Evolutionary conservation across 2,113 vertebrate species (phyloP).

Genomic region (Catharus fuscescens): DNA sequence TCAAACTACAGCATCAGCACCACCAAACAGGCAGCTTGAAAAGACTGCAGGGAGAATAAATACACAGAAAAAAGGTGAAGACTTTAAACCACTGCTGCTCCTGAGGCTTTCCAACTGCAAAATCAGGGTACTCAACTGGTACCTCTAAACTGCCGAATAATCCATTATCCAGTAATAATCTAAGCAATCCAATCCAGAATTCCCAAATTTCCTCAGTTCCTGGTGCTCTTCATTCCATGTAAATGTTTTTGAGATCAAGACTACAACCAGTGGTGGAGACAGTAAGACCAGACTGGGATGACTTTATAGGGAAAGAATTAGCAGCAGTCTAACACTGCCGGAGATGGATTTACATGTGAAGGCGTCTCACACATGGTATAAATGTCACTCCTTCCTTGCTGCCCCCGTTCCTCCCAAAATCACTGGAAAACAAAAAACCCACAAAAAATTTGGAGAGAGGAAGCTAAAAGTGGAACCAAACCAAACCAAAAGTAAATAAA

Average conservation of each 20-base stretch:
- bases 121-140: not conserved
- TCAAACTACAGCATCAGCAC: constrained; percentile 13
- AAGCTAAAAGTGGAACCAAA: constrained; percentile 29
- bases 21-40: not conserved
- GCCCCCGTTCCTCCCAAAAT: not conserved
- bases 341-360: constrained; percentile 3
- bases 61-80: not conserved
- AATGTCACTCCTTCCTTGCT: not conserved
- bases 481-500: constrained; percentile 47
- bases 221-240: not conserved
- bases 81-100: not conserved
- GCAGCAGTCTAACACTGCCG: not conserved
- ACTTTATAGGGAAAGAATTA: constrained; percentile 3
- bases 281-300: not conserved
- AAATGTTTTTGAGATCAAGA: constrained; percentile 8
- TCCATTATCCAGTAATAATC: not conserved
- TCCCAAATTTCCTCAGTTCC: not conserved
- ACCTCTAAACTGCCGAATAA: not conserved
- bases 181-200: not conserved
- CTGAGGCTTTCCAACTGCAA: not conserved
- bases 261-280: not conserved
- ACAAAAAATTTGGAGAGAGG: not conserved
- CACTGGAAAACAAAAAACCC: not conserved
- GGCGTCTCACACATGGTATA: not conserved
- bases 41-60: not conserved